phyloP scores from a whole-genome alignment of 1,140 invertebrate genomes.

The Cherax quadricarinatus region DNA sequence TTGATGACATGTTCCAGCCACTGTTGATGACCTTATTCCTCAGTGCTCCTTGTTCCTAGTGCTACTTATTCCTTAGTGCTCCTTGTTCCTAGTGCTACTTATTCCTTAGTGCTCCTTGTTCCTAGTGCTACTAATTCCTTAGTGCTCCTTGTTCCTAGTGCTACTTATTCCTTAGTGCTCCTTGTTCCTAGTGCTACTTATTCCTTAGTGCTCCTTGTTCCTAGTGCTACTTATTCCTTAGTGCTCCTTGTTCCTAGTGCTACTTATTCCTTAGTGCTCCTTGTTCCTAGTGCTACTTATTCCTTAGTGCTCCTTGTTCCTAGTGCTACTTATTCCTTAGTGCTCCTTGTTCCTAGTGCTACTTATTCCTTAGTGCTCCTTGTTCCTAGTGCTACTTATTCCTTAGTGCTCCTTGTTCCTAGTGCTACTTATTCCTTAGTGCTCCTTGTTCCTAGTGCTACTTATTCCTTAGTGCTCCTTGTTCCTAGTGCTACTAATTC shows the following conservation, averaged over 20 bases:
- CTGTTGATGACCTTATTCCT: too few relatives aligned
- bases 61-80: too few relatives aligned
- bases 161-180: background rate
- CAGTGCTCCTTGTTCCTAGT: too few relatives aligned
- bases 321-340: background rate
- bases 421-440: background rate
- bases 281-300: background rate
- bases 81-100: too few relatives aligned
- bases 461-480: background rate
- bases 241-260: background rate
- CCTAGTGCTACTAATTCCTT: too few relatives aligned
- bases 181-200: background rate
- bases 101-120: too few relatives aligned
- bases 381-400: background rate
- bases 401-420: background rate
- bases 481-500: background rate
- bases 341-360: background rate
- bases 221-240: background rate
- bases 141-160: background rate
- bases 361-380: background rate
- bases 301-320: background rate
- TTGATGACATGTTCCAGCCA: too few relatives aligned
- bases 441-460: background rate
- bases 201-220: background rate
- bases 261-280: background rate